Percentiles rank a stretch among this genome's conserved stretches.
phyloP scores from a whole-genome alignment of 2,797 vertebrate genomes.

The Fringilla coelebs region DNA sequence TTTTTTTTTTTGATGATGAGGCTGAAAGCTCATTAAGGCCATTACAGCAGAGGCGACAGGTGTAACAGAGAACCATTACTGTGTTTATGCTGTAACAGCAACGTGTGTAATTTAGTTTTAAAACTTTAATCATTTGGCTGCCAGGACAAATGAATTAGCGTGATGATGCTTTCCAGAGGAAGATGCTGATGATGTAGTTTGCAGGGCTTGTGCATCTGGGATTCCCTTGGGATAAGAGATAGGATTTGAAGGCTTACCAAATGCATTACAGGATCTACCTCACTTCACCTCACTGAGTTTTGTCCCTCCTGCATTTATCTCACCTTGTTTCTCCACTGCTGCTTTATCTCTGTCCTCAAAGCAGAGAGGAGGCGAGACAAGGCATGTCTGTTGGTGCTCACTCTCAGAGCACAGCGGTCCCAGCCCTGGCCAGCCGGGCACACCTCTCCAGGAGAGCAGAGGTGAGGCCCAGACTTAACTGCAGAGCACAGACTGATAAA shows the following conservation, averaged over 20 bases:
- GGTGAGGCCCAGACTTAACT: not conserved
- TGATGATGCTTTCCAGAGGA: slow-evolving; percentile 40
- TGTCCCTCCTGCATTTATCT: not conserved
- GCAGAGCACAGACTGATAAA: not conserved
- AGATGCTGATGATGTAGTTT: slow-evolving; percentile 27
- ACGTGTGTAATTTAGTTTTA: not conserved
- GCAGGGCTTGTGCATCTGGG: not conserved
- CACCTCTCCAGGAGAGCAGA: not conserved
- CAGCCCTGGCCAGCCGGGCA: not conserved
- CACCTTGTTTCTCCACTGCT: not conserved
- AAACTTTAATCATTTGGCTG: slow-evolving; percentile 41
- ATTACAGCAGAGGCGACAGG: not conserved
- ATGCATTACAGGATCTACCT: not conserved
- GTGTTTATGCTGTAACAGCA: not conserved
- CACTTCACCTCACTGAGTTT: not conserved
- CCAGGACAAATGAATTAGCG: not conserved
- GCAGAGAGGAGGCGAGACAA: not conserved
- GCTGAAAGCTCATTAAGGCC: slow-evolving; percentile 20
- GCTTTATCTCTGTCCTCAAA: not conserved
- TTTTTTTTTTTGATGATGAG: not conserved
- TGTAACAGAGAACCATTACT: not conserved
- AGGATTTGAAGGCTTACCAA: not conserved
- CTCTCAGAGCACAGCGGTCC: fast-evolving
- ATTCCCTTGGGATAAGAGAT: not conserved
- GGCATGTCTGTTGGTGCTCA: not conserved